Base-by-base conservation (phyloP, 2,888 invertebrate genomes). In the Nemurella pictetii region DNA sequence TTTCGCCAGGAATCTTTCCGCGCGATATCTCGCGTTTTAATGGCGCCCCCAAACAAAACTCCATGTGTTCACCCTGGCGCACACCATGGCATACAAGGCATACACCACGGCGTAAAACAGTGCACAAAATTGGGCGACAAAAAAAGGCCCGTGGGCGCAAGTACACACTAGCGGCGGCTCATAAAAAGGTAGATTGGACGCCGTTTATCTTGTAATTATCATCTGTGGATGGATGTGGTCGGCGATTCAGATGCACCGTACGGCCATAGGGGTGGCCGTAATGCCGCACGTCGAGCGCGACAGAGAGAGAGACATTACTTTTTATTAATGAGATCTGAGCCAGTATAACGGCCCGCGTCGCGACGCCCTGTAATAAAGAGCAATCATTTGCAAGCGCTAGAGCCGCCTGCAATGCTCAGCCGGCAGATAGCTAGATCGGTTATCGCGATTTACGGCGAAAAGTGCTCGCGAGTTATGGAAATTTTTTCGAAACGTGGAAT, bases 181-280 rank as follows among this genome's bases (percentile, higher is more conserved):
- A 75, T 75, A 75, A 75, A 75, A 75, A 75, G 75, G 75, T 75
- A 28, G 75, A 28, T 27, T 27, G 75, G 28, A n/a, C 15, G n/a
- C 27, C 12, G 75, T 28, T 20, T 75, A 75, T 75, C 75, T 75
- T 75, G 28, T 75, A 75, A 75, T 28, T 75, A 75, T 75, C 28
- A 75, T 75, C 55, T 7, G 55, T 20, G 55, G 55, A 55, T 55
- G 55, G 55, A 55, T 55, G 55, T 55, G 20, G 1, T 20, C 55
- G 20, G 15, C 55, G 55, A 55, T 55, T 55, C 12, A 12, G 55
- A 55, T 55, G 55, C 55, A 55, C 55, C 55, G 15, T n/a, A n/a
- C 55, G 55, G 55, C 55, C 55, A 55, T 20, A 55, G 55, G 55
- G 55, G 15, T 20, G 12, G 12, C 9, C 55, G 12, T 15, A 55